Evolutionary conservation across 2,113 vertebrate species (phyloP).

Genomic region (Chloropsis hardwickii): DNA sequence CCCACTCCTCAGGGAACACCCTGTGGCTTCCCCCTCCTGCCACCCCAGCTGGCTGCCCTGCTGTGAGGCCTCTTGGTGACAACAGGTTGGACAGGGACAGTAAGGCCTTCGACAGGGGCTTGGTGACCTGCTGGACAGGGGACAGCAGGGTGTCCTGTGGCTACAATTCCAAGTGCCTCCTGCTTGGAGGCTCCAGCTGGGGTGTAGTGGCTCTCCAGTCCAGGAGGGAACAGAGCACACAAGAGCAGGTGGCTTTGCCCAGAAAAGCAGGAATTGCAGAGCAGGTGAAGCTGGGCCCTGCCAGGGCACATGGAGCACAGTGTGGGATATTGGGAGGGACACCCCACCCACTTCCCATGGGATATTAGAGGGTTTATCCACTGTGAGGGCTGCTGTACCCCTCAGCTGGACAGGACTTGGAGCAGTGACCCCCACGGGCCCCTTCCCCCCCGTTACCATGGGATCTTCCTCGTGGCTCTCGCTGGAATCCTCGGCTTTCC

Average conservation of each 20-base stretch:
- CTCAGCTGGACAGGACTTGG: not conserved
- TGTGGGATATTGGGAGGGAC: not conserved
- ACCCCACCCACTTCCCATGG: not conserved
- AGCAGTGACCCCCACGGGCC: fast-evolving
- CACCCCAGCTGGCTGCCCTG: not conserved
- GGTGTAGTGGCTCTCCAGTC: fast-evolving
- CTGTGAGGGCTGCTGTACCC: fast-evolving
- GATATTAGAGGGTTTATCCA: fast-evolving
- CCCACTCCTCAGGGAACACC: not conserved
- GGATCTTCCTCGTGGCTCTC: slow-evolving; percentile 90
- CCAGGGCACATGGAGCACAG: not conserved
- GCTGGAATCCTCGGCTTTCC: slow-evolving; percentile 83
- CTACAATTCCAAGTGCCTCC: not conserved
- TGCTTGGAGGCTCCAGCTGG: not conserved
- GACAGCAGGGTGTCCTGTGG: not conserved
- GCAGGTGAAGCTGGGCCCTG: not conserved
- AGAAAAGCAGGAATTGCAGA: not conserved
- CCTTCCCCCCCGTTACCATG: slow-evolving; percentile 64
- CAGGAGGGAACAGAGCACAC: not conserved
- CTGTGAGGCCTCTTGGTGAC: not conserved
- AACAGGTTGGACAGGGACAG: not conserved
- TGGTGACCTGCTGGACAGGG: not conserved
- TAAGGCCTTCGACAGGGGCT: no score
- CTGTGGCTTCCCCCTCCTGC: fast-evolving
- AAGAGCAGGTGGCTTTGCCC: not conserved